Percentiles rank a stretch among this genome's conserved stretches.
Evolutionary conservation across 2,113 vertebrate species (phyloP).

Genomic region (Dicaeum eximium): DNA sequence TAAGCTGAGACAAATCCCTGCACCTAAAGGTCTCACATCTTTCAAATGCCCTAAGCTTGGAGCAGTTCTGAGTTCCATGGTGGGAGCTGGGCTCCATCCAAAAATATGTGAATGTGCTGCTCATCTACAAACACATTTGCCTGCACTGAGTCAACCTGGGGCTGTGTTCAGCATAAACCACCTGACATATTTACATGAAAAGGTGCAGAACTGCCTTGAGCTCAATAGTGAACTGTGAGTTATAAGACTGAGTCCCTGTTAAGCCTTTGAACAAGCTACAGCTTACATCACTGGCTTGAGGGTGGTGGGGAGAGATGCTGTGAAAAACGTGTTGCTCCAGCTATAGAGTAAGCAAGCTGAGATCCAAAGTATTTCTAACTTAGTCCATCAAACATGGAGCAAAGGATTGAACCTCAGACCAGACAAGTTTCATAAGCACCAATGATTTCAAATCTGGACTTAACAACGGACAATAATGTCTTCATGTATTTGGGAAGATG

Average conservation of each 20-base stretch:
- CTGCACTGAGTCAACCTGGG: not conserved
- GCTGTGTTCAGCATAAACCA: not conserved
- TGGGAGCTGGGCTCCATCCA: not conserved
- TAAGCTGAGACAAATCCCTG: not conserved
- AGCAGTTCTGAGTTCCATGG: not conserved
- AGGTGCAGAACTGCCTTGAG: not conserved
- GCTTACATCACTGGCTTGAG: not conserved
- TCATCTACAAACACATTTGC: not conserved
- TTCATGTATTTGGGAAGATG: not conserved
- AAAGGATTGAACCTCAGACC: not conserved
- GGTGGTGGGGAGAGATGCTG: not conserved
- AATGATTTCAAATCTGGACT: not conserved
- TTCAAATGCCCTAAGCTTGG: not conserved
- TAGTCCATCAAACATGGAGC: not conserved
- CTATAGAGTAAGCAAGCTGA: not conserved
- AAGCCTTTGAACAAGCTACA: not conserved
- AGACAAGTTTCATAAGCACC: not conserved
- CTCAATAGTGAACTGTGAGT: not conserved
- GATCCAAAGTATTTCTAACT: not conserved
- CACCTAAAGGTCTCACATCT: not conserved
- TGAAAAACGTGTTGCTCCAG: not conserved
- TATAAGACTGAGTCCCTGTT: not conserved
- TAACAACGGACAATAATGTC: not conserved
- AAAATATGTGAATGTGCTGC: not conserved
- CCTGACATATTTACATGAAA: not conserved